phyloP scores from a whole-genome alignment of 2,888 invertebrate species.

The Torymus texanus region DNA sequence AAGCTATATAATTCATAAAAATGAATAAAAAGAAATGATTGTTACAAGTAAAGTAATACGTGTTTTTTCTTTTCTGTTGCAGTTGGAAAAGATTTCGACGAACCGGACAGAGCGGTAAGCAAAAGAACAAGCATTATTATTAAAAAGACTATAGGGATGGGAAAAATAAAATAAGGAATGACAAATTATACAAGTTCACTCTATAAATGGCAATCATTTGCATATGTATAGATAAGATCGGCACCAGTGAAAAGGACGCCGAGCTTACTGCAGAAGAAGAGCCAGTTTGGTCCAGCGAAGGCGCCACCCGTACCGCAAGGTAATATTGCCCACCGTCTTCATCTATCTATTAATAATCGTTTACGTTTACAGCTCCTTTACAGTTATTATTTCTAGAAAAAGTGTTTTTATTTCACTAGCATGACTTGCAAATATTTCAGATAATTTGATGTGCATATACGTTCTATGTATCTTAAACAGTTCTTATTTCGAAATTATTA shows the following conservation, averaged over 20 bases:
- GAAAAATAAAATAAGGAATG: background rate
- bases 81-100: conserved; percentile 73
- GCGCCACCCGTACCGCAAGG: conserved; percentile 64
- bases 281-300: conserved; percentile 72
- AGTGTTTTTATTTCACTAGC: too few relatives aligned
- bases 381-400: too few relatives aligned
- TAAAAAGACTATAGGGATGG: background rate
- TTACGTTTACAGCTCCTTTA: too few relatives aligned
- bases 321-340: conserved; percentile 57
- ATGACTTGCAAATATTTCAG: too few relatives aligned
- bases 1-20: background rate
- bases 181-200: conserved; percentile 4
- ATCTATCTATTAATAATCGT: background rate
- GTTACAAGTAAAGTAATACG: background rate
- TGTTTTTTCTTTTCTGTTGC: conserved; percentile 58
- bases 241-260: conserved; percentile 69
- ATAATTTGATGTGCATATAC: too few relatives aligned
- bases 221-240: conserved; percentile 66
- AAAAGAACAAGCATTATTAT: conserved; percentile 1
- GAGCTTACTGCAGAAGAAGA: conserved; percentile 69
- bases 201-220: conserved; percentile 36
- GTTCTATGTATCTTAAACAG: too few relatives aligned
- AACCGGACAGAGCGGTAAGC: conserved; percentile 74
- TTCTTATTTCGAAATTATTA: too few relatives aligned
- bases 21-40: background rate